Percentiles rank a stretch among this genome's conserved stretches.
Conservation (phyloP, 2,888 invertebrate genomes). For the Leptinotarsa haldemani region DNA sequence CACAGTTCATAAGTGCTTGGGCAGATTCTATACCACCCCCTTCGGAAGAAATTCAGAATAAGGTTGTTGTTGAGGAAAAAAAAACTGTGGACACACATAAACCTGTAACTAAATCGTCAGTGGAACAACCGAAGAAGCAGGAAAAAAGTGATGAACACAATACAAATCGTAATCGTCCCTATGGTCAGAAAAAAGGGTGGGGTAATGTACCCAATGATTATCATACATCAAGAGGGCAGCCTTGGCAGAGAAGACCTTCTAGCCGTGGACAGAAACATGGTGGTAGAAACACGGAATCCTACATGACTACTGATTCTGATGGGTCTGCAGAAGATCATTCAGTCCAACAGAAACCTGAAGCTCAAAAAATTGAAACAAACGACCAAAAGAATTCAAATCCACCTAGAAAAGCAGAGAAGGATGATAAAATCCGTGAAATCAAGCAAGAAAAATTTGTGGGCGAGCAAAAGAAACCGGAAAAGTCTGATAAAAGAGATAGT, state of each 20-base stretch:
- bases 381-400: conserved; percentile 46
- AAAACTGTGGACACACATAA: background rate
- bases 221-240: conserved; percentile 42
- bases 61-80: conserved; percentile 33
- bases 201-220: conserved; percentile 50
- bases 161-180: conserved; percentile 50
- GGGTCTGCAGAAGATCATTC: conserved; percentile 76
- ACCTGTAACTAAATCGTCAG: conserved; percentile 62
- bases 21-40: conserved; percentile 42
- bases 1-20: conserved; percentile 48
- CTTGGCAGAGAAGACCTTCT: conserved; percentile 43
- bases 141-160: conserved; percentile 61
- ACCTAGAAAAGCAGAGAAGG: conserved; percentile 48
- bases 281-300: conserved; percentile 65
- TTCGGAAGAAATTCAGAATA: conserved; percentile 35
- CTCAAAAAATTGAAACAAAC: conserved; percentile 65
- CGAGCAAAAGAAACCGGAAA: conserved; percentile 58
- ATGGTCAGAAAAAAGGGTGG: conserved; percentile 53
- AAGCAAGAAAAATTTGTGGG: conserved; percentile 50
- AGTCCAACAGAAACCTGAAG: conserved; percentile 68
- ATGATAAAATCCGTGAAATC: conserved; percentile 51
- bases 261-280: conserved; percentile 45
- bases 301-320: conserved; percentile 77
- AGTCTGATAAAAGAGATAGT: conserved; percentile 52
- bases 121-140: conserved; percentile 63